These are phyloP conservation scores for Antheraea mylitta DNA, from an alignment of 1,140 invertebrate species.

Conservation along the genomic window DNA sequence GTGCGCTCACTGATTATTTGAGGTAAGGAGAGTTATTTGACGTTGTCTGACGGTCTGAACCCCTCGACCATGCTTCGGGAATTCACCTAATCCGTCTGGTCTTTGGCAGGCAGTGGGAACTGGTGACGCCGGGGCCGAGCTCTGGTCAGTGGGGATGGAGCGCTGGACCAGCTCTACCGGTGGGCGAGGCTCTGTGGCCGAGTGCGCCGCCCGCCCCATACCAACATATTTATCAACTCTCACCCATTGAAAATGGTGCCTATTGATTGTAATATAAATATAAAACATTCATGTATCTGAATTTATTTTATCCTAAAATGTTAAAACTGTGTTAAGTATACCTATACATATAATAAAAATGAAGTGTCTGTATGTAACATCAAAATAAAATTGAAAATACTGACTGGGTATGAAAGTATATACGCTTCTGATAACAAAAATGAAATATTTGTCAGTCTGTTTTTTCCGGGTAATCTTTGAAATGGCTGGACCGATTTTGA, in stretches of 20 bases:
- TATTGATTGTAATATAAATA: neutral
- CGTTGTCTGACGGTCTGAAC: neutral
- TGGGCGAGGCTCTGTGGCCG: neutral
- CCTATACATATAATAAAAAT: no score
- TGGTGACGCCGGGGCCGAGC: neutral
- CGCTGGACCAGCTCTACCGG: neutral
- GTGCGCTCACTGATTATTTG: slow-evolving; percentile 36
- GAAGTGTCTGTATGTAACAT: no score
- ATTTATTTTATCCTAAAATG: no score
- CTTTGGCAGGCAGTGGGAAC: neutral
- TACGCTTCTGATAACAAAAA: no score
- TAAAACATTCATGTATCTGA: no score
- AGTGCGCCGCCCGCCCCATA: slow-evolving; percentile 18
- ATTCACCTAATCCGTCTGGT: neutral
- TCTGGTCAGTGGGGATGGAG: neutral
- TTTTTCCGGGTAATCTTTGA: no score
- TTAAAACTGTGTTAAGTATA: no score
- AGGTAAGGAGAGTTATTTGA: slow-evolving; percentile 13
- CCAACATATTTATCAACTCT: slow-evolving; percentile 2
- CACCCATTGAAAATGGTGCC: neutral
- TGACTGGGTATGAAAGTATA: no score
- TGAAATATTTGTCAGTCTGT: no score
- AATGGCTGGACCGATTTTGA: no score
- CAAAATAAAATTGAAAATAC: no score
- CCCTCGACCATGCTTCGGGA: neutral